phyloP scores from a whole-genome alignment of 23 tunicate genomes.

The Styela clava region DNA sequence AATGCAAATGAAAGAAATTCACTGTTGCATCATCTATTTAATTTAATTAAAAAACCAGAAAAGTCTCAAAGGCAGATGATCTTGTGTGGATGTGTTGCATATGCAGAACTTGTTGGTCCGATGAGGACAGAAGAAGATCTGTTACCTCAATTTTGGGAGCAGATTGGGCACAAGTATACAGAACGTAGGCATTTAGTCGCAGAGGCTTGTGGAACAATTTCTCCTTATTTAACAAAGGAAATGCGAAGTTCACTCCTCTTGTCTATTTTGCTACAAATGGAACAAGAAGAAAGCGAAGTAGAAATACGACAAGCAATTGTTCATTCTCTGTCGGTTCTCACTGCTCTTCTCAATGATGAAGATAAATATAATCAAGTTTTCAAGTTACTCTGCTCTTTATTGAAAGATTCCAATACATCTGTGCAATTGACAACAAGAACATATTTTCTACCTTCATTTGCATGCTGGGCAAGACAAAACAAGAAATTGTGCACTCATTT shows the following conservation, averaged over 20 bases:
- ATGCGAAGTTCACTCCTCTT: conserved; percentile 70
- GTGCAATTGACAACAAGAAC: conserved; percentile 30
- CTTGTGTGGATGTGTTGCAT: conserved; percentile 71
- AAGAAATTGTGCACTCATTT: conserved; percentile 37
- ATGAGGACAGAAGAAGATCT: conserved; percentile 80
- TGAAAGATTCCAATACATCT: conserved; percentile 24
- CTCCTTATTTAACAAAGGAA: conserved; percentile 75
- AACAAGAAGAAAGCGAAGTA: conserved; percentile 70
- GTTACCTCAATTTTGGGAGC: conserved; percentile 96
- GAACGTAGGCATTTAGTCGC: conserved; percentile 88
- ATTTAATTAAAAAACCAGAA: conserved; percentile 93
- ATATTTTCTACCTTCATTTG: conserved; percentile 48
- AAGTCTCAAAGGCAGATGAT: conserved; percentile 61
- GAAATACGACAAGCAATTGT: conserved; percentile 61
- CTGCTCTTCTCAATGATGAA: conserved; percentile 52
- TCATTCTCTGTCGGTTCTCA: conserved; percentile 53
- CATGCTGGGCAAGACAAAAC: conserved; percentile 42
- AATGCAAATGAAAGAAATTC: conserved; percentile 34
- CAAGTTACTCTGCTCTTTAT: conserved; percentile 28
- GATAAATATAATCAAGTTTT: conserved; percentile 69
- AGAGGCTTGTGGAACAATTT: conserved; percentile 92
- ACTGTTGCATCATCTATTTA: conserved; percentile 82
- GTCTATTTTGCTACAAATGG: conserved; percentile 79
- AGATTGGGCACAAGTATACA: conserved; percentile 88
- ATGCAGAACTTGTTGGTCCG: conserved; percentile 72